phyloP scores from a whole-genome alignment of 2,797 vertebrate genomes.

The Ambastaia sidthimunki region DNA sequence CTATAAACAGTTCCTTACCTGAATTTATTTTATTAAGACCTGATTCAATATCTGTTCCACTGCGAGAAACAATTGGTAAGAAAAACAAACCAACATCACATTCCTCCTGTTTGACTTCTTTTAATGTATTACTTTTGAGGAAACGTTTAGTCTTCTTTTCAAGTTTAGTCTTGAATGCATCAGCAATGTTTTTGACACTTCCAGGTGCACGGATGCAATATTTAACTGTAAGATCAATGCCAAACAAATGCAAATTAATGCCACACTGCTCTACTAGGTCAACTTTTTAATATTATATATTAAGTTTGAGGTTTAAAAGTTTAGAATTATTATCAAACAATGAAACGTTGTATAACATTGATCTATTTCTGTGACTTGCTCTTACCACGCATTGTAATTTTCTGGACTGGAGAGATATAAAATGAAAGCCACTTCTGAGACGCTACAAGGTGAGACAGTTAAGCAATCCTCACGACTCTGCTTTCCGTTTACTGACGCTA shows the following conservation, averaged over 20 bases:
- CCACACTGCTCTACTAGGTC: too few species aligned
- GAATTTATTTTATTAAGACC: not conserved
- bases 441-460: not conserved
- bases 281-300: not conserved
- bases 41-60: slow-evolving; percentile 34
- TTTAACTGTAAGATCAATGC: slow-evolving; percentile 11
- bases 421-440: not conserved
- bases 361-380: not conserved
- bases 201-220: not conserved
- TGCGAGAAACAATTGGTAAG: slow-evolving; percentile 27
- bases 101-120: not conserved
- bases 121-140: not conserved
- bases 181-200: rapidly evolving
- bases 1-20: not conserved
- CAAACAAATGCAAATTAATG: not conserved
- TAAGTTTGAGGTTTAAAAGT: not conserved
- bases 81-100: slow-evolving; percentile 5
- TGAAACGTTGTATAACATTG: not conserved
- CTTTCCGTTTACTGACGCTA: not conserved
- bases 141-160: not conserved
- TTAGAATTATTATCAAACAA: not conserved
- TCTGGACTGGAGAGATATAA: not conserved
- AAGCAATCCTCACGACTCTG: not conserved
- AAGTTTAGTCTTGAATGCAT: not conserved
- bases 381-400: not conserved